phyloP scores from a whole-genome alignment of 2,113 vertebrate species.

The Phycodurus eques region DNA sequence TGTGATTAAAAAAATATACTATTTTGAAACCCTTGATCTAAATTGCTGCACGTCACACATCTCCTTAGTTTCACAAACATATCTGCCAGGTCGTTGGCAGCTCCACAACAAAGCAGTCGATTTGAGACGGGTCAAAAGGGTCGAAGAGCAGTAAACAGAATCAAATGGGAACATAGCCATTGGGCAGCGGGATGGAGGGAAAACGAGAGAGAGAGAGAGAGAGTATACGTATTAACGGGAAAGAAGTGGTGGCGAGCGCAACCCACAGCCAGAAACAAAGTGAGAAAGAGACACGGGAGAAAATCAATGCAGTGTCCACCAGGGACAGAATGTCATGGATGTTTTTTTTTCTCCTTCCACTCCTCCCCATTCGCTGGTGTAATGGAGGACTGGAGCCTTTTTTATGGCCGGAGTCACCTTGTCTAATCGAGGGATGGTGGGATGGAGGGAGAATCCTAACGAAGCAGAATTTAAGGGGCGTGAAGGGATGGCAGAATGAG shows the following conservation, averaged over 20 bases:
- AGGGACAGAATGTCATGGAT: constrained; percentile 68
- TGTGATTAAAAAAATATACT: too few relatives aligned
- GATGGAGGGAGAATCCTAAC: constrained; percentile 1
- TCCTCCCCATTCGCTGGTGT: constrained; percentile 32
- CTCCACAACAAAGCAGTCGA: not conserved
- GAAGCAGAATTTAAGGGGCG: not conserved
- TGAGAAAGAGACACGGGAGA: constrained; percentile 45
- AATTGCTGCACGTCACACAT: not conserved
- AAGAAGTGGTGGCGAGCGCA: not conserved
- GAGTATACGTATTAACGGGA: not conserved
- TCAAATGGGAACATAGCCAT: constrained; percentile 30
- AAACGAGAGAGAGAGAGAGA: constrained; percentile 6
- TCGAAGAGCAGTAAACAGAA: constrained; percentile 48
- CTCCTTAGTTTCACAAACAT: not conserved
- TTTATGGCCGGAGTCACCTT: constrained; percentile 68
- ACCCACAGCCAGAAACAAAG: constrained; percentile 19
- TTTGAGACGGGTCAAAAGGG: constrained; percentile 2
- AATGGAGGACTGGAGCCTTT: constrained; percentile 62
- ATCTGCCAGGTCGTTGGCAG: constrained; percentile 39
- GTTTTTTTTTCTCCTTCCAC: constrained; percentile 25
- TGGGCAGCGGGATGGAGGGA: not conserved
- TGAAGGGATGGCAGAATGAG: not conserved
- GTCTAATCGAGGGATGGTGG: constrained; percentile 55
- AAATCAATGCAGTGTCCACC: constrained; percentile 70
- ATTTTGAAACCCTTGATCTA: not conserved